Percentiles rank a stretch among this genome's conserved stretches.
These are phyloP conservation scores for Apogon talboti DNA, from an alignment of 2,797 vertebrate genomes.

Conservation along the genomic window DNA sequence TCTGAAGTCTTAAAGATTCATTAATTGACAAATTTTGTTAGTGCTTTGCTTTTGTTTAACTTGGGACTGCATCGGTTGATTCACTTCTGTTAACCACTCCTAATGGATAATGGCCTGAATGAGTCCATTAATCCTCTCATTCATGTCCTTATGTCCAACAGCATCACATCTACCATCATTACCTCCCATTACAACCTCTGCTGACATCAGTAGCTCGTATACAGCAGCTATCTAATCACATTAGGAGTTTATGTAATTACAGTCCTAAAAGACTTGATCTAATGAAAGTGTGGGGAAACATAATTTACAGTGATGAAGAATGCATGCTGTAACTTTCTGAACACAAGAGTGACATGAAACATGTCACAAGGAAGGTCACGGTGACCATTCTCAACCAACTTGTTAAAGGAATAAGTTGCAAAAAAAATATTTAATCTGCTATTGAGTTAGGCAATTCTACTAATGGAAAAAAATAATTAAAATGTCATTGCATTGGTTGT, in stretches of 20 bases:
- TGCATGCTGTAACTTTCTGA: slow-evolving; percentile 10
- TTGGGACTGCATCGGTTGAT: slow-evolving; percentile 30
- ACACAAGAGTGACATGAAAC: background rate
- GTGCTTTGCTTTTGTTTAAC: slow-evolving; percentile 40
- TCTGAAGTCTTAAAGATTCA: slow-evolving; percentile 29
- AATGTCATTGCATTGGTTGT: too few species aligned
- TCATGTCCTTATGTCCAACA: slow-evolving; percentile 68
- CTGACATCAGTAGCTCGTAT: slow-evolving; percentile 61
- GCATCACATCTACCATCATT: slow-evolving; percentile 73
- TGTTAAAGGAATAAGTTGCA: too few species aligned
- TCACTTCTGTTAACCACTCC: slow-evolving; percentile 58
- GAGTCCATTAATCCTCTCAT: slow-evolving; percentile 73
- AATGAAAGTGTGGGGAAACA: slow-evolving; percentile 29
- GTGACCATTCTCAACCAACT: too few species aligned
- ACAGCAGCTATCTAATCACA: slow-evolving; percentile 62
- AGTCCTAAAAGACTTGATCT: slow-evolving; percentile 48
- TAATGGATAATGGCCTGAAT: slow-evolving; percentile 68
- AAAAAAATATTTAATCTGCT: too few species aligned
- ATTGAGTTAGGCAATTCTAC: too few species aligned
- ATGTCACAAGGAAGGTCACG: background rate
- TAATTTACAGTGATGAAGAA: slow-evolving; percentile 33
- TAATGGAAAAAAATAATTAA: too few species aligned
- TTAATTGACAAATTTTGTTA: slow-evolving; percentile 24
- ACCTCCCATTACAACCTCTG: slow-evolving; percentile 61
- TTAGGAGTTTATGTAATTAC: slow-evolving; percentile 62